These are phyloP conservation scores for Camelus bactrianus DNA, from an alignment of 2,113 vertebrate genomes.

Conservation along the genomic window DNA sequence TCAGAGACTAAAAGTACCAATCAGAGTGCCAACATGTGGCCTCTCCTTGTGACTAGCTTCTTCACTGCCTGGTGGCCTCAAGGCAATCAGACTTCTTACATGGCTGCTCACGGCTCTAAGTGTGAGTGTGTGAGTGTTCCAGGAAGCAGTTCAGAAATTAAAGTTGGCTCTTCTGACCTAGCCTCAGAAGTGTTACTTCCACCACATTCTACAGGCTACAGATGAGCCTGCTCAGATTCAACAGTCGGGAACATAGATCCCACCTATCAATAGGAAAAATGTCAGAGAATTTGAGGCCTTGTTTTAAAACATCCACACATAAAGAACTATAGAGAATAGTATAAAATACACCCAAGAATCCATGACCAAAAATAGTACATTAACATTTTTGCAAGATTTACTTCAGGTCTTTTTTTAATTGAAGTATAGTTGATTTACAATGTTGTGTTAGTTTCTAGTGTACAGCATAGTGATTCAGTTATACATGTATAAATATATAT, in stretches of 20 bases:
- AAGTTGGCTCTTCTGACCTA: slow-evolving; percentile 8
- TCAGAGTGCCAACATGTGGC: neutral
- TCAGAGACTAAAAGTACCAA: neutral
- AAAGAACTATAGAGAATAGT: neutral
- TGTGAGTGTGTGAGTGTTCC: slow-evolving; percentile 21
- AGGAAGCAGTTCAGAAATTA: slow-evolving; percentile 27
- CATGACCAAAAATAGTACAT: neutral
- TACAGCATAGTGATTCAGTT: no score
- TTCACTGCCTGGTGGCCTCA: neutral
- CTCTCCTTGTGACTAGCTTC: neutral
- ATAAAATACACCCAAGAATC: neutral
- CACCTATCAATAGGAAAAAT: neutral
- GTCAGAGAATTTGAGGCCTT: neutral
- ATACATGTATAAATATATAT: no score
- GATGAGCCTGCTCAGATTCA: slow-evolving; percentile 9
- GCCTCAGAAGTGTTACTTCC: neutral
- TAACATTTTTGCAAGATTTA: slow-evolving; percentile 41
- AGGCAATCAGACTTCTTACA: neutral
- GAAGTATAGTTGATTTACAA: no score
- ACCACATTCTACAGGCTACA: neutral
- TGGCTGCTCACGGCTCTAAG: neutral
- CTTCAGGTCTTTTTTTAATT: slow-evolving; percentile 32
- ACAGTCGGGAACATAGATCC: neutral
- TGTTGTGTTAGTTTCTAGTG: no score
- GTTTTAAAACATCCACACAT: slow-evolving; percentile 42